Percentiles rank a stretch among this genome's conserved stretches.
These are phyloP conservation scores for Eleutherodactylus coqui DNA, from an alignment of 2,797 vertebrate species.

Conservation along the genomic window DNA sequence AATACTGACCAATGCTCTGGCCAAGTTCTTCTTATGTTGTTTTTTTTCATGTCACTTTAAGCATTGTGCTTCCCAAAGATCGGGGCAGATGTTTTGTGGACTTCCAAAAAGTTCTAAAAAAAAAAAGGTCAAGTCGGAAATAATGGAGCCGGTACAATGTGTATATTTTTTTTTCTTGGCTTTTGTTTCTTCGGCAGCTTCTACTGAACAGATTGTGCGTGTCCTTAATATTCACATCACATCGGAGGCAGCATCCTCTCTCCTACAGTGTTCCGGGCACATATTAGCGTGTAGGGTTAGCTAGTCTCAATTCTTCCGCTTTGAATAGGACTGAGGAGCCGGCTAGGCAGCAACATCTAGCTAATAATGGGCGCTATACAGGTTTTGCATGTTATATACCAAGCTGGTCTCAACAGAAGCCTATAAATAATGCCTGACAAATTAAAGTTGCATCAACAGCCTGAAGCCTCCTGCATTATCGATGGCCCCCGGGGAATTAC, in stretches of 20 bases:
- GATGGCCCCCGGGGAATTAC: constrained; percentile 38
- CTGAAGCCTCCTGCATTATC: constrained; percentile 21
- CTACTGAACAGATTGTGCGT: not conserved
- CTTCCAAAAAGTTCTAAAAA: not conserved
- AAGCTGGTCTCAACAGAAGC: constrained; percentile 4
- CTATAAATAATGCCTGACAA: constrained; percentile 45
- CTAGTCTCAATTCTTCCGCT: constrained; percentile 3
- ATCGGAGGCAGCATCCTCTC: constrained; percentile 19
- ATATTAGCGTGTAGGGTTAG: constrained; percentile 20
- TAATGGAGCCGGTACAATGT: not conserved
- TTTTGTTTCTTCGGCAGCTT: not conserved
- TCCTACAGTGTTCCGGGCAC: constrained; percentile 1
- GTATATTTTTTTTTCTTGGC: not conserved
- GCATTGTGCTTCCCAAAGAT: not conserved
- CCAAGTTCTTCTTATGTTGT: not conserved
- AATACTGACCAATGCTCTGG: not conserved
- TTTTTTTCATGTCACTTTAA: not conserved
- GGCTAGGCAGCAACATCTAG: constrained; percentile 31
- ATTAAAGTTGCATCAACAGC: constrained; percentile 47
- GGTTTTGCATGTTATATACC: constrained; percentile 15
- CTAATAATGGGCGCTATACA: constrained; percentile 27
- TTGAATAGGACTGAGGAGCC: constrained; percentile 29
- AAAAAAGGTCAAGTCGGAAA: not conserved
- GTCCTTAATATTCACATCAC: constrained; percentile 33
- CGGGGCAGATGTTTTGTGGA: not conserved